Base-by-base conservation (phyloP, 1,140 invertebrate species). In the Dreissena rostriformis region DNA sequence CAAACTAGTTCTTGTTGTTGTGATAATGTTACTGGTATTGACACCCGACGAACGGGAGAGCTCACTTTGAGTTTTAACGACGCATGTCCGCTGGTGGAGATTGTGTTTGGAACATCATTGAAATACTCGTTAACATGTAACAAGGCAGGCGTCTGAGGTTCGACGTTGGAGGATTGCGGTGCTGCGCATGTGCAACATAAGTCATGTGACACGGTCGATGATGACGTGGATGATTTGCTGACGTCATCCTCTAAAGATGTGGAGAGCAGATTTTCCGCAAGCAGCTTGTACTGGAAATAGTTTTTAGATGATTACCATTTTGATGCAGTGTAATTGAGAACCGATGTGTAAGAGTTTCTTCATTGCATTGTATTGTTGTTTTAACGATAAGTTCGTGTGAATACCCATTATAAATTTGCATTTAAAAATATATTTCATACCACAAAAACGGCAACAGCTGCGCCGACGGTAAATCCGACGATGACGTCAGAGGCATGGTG, bases 401-500 rank as follows among this genome's bases (percentile, higher is more conserved):
- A 51, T 14, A 67, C 10, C 26, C 65, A 15, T 26, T 6, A 12
- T 6, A 28, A 70, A 8, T 14, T 70, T 70, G 11, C 19, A 29
- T 70, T 70, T 72, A 52, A 12, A 11, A 12, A 57, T 14, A 57
- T 19, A 14, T 12, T 77, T 86, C 88, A 86, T 87, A 91, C 90
- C 55, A 88, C 74, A 65, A 95, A 87, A 39, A 94, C 75, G 63
- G 96, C 96, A 61, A 95, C 93, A 28, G 94, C 73, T 19, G 93
- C 91, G 24, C 96, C 96, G 74, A 96, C 93, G 70, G 95, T 80
- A 14, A 94, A 92, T 24, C 96, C 96, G 79, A 95, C 94, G 15
- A 96, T 91, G 19, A 97, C 96, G 92, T 97, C 96, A 89, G 96
- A 97, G 96, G 97, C 98, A 91, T 99, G 98, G 93, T 99, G 98